Conservation (phyloP, 1,140 invertebrate genomes). For the Lepidostoma basale region DNA sequence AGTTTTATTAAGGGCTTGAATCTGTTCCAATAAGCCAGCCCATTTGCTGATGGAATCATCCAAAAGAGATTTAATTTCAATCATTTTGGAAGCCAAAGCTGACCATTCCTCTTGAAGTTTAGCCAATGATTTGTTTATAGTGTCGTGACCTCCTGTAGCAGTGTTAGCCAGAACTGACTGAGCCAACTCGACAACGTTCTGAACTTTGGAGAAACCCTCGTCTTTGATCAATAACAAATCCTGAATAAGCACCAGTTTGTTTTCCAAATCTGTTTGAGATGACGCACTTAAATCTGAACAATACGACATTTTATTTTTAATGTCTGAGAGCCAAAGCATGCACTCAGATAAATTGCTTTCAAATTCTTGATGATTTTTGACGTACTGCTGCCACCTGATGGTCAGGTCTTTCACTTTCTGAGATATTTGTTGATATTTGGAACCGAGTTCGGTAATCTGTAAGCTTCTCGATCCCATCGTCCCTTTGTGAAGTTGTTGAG, state of each 20-base stretch:
- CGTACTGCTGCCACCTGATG: constrained; percentile 90
- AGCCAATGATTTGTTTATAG: constrained; percentile 82
- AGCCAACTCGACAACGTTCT: constrained; percentile 84
- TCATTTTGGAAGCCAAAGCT: constrained; percentile 82
- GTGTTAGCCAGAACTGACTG: constrained; percentile 94
- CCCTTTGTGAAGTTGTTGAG: constrained; percentile 81
- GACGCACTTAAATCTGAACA: constrained; percentile 82
- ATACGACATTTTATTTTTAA: constrained; percentile 82
- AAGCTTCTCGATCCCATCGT: constrained; percentile 66
- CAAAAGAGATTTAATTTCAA: constrained; percentile 86
- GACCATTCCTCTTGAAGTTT: constrained; percentile 91
- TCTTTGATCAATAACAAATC: constrained; percentile 88
- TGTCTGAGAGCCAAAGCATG: constrained; percentile 81
- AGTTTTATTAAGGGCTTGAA: constrained; percentile 83
- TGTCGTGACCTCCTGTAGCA: constrained; percentile 82
- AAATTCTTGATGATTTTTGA: constrained; percentile 87
- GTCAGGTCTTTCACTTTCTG: constrained; percentile 91
- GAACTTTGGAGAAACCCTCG: constrained; percentile 86
- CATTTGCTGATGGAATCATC: constrained; percentile 90
- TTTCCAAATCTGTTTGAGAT: constrained; percentile 84
- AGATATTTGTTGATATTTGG: constrained; percentile 89
- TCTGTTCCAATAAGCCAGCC: constrained; percentile 86
- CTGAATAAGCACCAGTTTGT: constrained; percentile 82
- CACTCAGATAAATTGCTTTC: constrained; percentile 80
- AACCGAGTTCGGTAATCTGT: constrained; percentile 84